phyloP scores from a whole-genome alignment of 2,797 vertebrate species.

The Hypotaenidia okinawae region DNA sequence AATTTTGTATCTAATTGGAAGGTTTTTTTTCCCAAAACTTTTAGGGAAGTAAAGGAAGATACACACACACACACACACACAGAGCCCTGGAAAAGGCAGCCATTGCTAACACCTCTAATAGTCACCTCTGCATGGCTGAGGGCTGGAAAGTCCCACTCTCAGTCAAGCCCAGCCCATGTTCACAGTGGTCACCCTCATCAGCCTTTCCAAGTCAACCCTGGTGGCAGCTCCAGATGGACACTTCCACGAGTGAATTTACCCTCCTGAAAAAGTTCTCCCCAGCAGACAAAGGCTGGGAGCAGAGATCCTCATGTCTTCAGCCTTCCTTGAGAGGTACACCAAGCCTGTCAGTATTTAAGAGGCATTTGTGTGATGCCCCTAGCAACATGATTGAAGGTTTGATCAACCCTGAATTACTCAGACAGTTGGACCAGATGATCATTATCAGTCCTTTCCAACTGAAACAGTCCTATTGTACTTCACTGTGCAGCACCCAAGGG shows the following conservation, averaged over 20 bases:
- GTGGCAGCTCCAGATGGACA: neutral
- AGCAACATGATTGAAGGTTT: neutral
- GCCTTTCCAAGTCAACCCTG: neutral
- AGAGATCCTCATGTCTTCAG: neutral
- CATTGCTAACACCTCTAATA: neutral
- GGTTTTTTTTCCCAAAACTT: neutral
- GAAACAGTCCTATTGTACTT: neutral
- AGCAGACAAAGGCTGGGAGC: neutral
- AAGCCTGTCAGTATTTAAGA: neutral
- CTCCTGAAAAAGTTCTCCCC: neutral
- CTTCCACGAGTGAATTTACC: neutral
- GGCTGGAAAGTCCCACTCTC: accelerated
- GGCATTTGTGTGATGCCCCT: neutral
- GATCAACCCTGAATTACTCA: neutral
- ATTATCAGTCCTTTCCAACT: neutral
- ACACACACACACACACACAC: no score
- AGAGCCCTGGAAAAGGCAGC: accelerated
- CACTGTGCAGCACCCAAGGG: neutral
- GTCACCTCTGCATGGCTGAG: neutral
- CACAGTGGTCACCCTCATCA: neutral
- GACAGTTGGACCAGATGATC: neutral
- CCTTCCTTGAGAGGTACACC: neutral
- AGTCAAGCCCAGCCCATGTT: neutral
- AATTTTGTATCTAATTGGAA: neutral
- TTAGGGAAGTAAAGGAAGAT: neutral